These are phyloP conservation scores for Neuroterus valhalla DNA, from an alignment of 1,140 invertebrate species.

Conservation along the genomic window DNA sequence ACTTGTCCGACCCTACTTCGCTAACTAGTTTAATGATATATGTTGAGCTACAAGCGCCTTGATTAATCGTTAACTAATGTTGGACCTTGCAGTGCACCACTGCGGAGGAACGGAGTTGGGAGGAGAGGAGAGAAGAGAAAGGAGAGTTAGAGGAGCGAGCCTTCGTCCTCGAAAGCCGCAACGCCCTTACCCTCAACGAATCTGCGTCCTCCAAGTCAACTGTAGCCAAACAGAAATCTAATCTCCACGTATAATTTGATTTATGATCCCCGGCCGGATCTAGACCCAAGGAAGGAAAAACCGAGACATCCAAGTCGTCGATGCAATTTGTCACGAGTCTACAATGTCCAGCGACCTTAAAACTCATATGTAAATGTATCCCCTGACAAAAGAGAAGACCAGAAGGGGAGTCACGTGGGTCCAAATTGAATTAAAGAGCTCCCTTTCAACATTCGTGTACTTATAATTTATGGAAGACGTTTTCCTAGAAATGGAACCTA, in stretches of 20 bases:
- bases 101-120: slow-evolving; percentile 54
- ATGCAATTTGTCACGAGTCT: slow-evolving; percentile 56
- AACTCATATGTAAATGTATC: too few relatives aligned
- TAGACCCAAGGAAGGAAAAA: not conserved
- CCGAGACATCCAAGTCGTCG: slow-evolving; percentile 51
- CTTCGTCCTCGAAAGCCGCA: slow-evolving; percentile 58
- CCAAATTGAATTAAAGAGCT: too few relatives aligned
- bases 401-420: too few relatives aligned
- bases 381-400: too few relatives aligned
- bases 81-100: slow-evolving; percentile 71
- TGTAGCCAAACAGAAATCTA: slow-evolving; percentile 71
- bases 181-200: slow-evolving; percentile 54
- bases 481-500: too few relatives aligned
- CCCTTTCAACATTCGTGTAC: too few relatives aligned
- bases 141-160: slow-evolving; percentile 47
- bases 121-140: slow-evolving; percentile 48
- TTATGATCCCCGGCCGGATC: slow-evolving; percentile 56
- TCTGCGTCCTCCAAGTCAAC: slow-evolving; percentile 49
- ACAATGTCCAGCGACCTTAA: too few relatives aligned
- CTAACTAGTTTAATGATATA: slow-evolving; percentile 77
- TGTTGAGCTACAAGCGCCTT: slow-evolving; percentile 76
- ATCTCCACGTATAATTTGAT: slow-evolving; percentile 71
- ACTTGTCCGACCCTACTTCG: slow-evolving; percentile 76
- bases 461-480: too few relatives aligned
- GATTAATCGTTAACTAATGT: slow-evolving; percentile 77